Evolutionary conservation across 2,113 vertebrate species (phyloP).

Genomic region (Tringa solitaria): DNA sequence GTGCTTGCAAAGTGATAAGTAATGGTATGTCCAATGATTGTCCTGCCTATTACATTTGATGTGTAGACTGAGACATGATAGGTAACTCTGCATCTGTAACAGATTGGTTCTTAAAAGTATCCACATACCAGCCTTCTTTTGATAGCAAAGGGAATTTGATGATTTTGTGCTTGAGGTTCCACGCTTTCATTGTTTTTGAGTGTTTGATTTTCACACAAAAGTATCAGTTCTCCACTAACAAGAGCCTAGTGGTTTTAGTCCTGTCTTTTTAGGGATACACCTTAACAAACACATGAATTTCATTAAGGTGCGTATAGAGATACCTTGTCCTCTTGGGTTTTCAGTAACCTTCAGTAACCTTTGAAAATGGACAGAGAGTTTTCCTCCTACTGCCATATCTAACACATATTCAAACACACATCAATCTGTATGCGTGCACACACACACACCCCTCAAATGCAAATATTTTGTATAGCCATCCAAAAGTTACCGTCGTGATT

Average conservation of each 20-base stretch:
- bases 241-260: not conserved
- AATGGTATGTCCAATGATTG: not conserved
- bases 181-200: not conserved
- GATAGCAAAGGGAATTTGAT: not conserved
- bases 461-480: not conserved
- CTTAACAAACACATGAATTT: not conserved
- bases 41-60: not conserved
- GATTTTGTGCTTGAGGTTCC: not conserved
- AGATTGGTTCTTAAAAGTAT: not conserved
- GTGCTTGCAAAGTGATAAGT: not conserved
- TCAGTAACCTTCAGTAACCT: not conserved
- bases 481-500: not conserved
- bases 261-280: not conserved
- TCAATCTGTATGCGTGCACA: accelerated
- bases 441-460: not conserved
- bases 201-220: not conserved
- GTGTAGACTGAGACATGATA: not conserved
- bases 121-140: not conserved
- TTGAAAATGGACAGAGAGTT: not conserved
- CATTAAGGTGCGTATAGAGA: not conserved
- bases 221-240: not conserved
- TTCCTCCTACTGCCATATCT: not conserved
- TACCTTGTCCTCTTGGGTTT: not conserved
- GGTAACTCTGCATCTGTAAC: not conserved
- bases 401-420: not conserved